Conservation (phyloP, 2,797 vertebrate genomes). For the Sebastes melanostomus region DNA sequence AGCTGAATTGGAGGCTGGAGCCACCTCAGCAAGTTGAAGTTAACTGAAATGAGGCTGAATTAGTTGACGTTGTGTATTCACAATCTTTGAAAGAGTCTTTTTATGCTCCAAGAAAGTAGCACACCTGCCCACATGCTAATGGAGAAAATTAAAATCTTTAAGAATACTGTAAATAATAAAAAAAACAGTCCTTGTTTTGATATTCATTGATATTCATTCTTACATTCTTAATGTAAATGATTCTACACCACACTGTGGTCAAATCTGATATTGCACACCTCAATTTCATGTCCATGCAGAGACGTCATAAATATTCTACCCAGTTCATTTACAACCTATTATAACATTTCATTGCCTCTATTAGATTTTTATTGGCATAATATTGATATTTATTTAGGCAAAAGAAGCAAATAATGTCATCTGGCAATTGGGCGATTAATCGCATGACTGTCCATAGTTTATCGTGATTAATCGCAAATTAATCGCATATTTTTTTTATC, state of each 20-base stretch:
- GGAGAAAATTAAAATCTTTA: not conserved
- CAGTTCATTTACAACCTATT: not conserved
- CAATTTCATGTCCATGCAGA: not conserved
- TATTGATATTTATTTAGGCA: not conserved
- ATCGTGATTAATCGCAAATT: too few relatives aligned
- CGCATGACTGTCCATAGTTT: too few relatives aligned
- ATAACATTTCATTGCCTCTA: not conserved
- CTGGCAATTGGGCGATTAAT: too few relatives aligned
- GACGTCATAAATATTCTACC: not conserved
- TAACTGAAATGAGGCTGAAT: not conserved
- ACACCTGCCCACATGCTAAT: not conserved
- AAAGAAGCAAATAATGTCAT: not conserved
- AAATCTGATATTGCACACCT: not conserved
- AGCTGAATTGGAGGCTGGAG: not conserved
- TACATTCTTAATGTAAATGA: not conserved
- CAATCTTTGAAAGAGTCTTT: not conserved
- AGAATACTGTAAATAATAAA: not conserved
- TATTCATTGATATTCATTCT: not conserved
- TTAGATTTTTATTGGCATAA: not conserved
- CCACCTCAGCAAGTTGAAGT: not conserved
- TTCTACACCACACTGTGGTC: not conserved
- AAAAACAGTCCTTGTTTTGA: not conserved
- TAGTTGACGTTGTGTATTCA: not conserved
- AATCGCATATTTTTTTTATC: too few relatives aligned
- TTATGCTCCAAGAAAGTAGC: not conserved